Conservation (phyloP, 37 sponge, comb jelly and placozoan genomes). For the Petrosia ficiformis region DNA sequence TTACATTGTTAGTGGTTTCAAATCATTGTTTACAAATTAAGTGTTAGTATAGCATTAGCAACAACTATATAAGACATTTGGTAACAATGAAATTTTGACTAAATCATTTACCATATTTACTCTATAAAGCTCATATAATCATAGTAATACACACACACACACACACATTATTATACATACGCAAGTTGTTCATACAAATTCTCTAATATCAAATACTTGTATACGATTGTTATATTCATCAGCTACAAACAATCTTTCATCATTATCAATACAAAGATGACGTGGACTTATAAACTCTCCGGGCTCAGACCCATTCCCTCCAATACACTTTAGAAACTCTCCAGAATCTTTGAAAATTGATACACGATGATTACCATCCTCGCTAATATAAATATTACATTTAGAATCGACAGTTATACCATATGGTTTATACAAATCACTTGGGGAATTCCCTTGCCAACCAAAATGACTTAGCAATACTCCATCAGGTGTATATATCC, state of each 20-base stretch:
- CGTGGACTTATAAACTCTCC: constrained; percentile 37
- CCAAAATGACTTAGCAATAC: constrained; percentile 10
- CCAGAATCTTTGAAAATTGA: constrained; percentile 30
- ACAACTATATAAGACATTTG: no score
- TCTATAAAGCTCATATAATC: no score
- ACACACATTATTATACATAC: no score
- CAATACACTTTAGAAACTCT: constrained; percentile 38
- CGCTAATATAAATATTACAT: constrained; percentile 35
- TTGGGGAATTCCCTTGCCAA: constrained; percentile 10
- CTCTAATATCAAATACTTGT: constrained; percentile 27
- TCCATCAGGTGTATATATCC: constrained; percentile 19
- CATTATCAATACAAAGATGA: constrained; percentile 22
- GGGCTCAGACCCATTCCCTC: constrained; percentile 29
- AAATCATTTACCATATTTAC: no score
- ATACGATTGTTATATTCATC: constrained; percentile 46
- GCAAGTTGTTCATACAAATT: no score
- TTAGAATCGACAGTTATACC: constrained; percentile 37
- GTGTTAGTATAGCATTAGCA: no score
- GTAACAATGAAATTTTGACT: no score
- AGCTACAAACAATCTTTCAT: constrained; percentile 22
- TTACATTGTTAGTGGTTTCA: no score
- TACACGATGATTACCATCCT: constrained; percentile 47
- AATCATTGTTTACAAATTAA: no score
- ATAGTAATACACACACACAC: no score
- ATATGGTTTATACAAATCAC: constrained; percentile 29